phyloP scores from a whole-genome alignment of 37 sponge, comb jelly and placozoan species.

The Beroe ovata region DNA sequence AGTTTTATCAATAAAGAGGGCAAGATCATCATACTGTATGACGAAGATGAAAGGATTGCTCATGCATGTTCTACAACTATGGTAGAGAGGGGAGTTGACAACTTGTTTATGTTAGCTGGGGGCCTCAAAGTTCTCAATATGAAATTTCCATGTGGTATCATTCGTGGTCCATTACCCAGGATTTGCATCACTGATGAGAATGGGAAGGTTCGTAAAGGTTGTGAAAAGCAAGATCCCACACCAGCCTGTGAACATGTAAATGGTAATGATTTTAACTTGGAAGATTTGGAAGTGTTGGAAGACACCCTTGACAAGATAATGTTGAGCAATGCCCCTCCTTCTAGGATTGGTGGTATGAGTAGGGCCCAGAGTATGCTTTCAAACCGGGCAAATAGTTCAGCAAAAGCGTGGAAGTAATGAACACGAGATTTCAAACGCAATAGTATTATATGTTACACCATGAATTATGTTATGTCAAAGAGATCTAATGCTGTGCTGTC shows the following conservation, averaged over 20 bases:
- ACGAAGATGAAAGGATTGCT: conserved; percentile 96
- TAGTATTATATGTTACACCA: too few relatives aligned
- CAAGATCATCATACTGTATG: conserved; percentile 91
- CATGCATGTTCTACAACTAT: conserved; percentile 86
- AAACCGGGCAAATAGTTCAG: not conserved
- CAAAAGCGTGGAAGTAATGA: conserved; percentile 16
- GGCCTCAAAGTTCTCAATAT: conserved; percentile 88
- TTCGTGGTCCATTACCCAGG: conserved; percentile 78
- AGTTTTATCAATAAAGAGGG: conserved; percentile 96
- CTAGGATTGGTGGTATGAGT: conserved; percentile 53
- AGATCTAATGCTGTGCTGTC: too few relatives aligned
- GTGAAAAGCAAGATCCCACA: not conserved
- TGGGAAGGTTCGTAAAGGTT: not conserved
- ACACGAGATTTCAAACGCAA: too few relatives aligned
- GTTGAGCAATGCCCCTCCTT: conserved; percentile 40
- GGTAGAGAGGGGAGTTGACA: conserved; percentile 92
- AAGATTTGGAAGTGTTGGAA: conserved; percentile 6
- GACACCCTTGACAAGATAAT: conserved; percentile 45
- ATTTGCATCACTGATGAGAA: conserved; percentile 32
- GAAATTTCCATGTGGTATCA: conserved; percentile 83
- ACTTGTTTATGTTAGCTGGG: conserved; percentile 96
- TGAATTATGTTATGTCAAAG: too few relatives aligned
- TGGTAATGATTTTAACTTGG: conserved; percentile 26
- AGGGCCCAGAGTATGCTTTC: conserved; percentile 59
- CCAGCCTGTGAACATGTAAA: conserved; percentile 15